phyloP scores from a whole-genome alignment of 2,113 vertebrate genomes.

The Progne subis region DNA sequence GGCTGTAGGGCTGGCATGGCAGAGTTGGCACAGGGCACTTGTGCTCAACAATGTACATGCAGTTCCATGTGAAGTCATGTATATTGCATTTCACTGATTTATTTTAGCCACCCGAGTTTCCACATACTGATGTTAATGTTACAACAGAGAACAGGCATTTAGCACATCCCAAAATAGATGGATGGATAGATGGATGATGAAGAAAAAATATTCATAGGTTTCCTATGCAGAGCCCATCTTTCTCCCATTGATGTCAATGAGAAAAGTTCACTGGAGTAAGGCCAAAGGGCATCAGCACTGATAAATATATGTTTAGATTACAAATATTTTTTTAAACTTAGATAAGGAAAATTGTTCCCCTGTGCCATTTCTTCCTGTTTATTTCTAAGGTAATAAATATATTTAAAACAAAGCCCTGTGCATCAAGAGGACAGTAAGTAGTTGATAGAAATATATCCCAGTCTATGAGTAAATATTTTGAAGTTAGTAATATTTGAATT shows the following conservation, averaged over 20 bases:
- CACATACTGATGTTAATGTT: slow-evolving; percentile 68
- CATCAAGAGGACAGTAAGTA: background rate
- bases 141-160: slow-evolving; percentile 71
- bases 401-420: background rate
- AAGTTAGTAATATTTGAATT: background rate
- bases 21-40: background rate
- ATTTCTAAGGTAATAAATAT: background rate
- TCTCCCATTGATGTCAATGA: background rate
- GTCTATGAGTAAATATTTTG: background rate
- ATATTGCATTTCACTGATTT: slow-evolving; percentile 71
- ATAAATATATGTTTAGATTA: background rate
- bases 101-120: slow-evolving; percentile 70
- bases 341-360: background rate
- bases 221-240: slow-evolving; percentile 21
- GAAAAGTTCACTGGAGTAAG: background rate
- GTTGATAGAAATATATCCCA: background rate
- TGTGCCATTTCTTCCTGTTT: background rate
- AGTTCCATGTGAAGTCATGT: slow-evolving; percentile 55
- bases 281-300: background rate
- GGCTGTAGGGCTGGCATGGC: background rate
- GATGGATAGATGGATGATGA: slow-evolving; percentile 38
- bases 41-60: slow-evolving; percentile 32
- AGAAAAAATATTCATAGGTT: slow-evolving; percentile 44
- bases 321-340: background rate
- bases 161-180: slow-evolving; percentile 70